Percentiles rank a stretch among this genome's conserved stretches.
These are phyloP conservation scores for Deilephila elpenor DNA, from an alignment of 2,888 invertebrate species.

Conservation along the genomic window DNA sequence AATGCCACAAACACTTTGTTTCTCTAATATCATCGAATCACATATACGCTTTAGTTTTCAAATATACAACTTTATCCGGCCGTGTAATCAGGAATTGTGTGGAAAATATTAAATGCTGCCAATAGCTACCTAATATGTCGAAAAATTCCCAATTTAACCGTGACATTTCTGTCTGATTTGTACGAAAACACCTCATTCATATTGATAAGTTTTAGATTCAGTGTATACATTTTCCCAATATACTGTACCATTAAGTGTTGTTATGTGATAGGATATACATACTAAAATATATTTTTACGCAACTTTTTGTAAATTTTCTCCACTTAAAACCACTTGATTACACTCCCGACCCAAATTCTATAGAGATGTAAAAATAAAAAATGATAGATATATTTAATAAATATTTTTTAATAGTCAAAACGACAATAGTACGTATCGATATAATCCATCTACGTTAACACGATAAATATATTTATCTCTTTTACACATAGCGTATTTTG, in stretches of 20 bases:
- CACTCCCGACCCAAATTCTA: not conserved
- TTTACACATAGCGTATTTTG: not conserved
- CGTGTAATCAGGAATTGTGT: not conserved
- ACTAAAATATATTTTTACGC: too few species aligned
- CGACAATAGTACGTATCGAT: conserved; percentile 17
- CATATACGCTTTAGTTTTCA: conserved; percentile 6
- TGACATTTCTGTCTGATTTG: too few species aligned
- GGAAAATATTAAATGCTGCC: not conserved
- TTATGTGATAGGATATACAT: too few species aligned
- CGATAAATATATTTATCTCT: conserved; percentile 2
- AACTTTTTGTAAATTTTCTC: too few species aligned
- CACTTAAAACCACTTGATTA: not conserved
- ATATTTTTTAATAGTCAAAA: conserved; percentile 10
- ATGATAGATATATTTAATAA: conserved; percentile 8
- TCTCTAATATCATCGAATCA: conserved; percentile 19
- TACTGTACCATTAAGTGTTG: too few species aligned
- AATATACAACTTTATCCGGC: not conserved
- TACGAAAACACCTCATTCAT: too few species aligned
- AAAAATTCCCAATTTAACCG: not conserved
- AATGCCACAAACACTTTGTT: conserved; percentile 7
- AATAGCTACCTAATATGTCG: not conserved
- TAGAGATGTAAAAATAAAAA: not conserved
- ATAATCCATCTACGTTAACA: conserved; percentile 11
- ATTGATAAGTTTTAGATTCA: too few species aligned
- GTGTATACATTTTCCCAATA: too few species aligned